These are phyloP conservation scores for Araneus ventricosus DNA, from an alignment of 1,140 invertebrate genomes.

Conservation along the genomic window DNA sequence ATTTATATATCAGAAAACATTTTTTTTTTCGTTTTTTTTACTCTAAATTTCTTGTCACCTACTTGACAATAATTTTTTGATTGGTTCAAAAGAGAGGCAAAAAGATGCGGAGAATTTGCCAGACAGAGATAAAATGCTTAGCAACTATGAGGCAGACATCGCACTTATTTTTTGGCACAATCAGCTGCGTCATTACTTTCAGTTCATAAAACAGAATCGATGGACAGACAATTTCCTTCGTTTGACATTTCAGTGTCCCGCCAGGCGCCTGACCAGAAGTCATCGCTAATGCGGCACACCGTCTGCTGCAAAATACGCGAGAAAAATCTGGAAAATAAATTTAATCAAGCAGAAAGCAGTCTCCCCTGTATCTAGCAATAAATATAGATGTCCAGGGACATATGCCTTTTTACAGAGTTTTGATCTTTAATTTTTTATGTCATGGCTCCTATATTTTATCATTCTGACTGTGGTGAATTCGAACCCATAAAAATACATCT, in stretches of 20 bases:
- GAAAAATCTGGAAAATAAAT: neutral
- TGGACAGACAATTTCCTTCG: neutral
- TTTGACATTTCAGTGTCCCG: neutral
- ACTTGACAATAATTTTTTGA: too few species aligned
- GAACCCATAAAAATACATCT: too few species aligned
- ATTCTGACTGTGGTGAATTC: too few species aligned
- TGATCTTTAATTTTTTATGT: neutral
- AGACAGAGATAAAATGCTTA: neutral
- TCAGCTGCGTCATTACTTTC: neutral
- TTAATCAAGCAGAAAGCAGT: neutral
- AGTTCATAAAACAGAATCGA: neutral
- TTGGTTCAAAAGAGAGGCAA: too few species aligned
- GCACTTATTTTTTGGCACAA: neutral
- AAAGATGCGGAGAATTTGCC: neutral
- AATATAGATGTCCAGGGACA: neutral
- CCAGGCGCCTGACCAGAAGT: constrained; percentile 24
- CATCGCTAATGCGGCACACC: neutral
- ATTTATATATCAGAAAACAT: too few species aligned
- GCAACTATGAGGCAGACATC: neutral
- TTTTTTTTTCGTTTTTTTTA: too few species aligned
- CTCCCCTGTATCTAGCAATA: neutral
- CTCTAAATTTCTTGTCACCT: too few species aligned
- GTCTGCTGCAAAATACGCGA: neutral
- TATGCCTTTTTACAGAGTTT: neutral
- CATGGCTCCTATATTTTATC: neutral